These are phyloP conservation scores for Trilocha varians DNA, from an alignment of 2,888 invertebrate species.

Conservation along the genomic window DNA sequence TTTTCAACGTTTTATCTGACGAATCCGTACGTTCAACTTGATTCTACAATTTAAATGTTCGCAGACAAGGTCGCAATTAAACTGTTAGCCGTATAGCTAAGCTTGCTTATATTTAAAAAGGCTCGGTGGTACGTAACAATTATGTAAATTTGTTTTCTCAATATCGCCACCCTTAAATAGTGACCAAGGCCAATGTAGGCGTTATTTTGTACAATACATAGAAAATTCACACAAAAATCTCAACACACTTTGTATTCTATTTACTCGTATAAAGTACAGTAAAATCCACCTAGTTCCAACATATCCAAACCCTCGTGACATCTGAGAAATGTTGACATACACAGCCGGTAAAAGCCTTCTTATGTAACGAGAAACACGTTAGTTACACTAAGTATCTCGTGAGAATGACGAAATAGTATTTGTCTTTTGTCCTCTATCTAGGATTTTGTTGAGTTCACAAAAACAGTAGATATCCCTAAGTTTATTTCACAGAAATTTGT, in stretches of 20 bases:
- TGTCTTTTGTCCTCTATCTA: too few species aligned
- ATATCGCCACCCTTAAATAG: too few species aligned
- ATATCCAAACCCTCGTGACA: not conserved
- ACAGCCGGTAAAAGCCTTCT: constrained; percentile 10
- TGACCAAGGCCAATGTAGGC: too few species aligned
- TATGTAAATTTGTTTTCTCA: too few species aligned
- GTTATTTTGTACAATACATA: too few species aligned
- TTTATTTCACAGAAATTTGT: too few species aligned
- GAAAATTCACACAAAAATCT: too few species aligned
- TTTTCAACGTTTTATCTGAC: constrained; percentile 36
- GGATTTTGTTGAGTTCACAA: too few species aligned
- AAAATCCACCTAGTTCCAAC: not conserved
- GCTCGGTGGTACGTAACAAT: too few species aligned
- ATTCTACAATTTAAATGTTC: constrained; percentile 21
- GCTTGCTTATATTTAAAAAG: not conserved
- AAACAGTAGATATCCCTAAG: too few species aligned
- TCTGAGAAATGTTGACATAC: constrained; percentile 3
- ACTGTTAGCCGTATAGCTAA: not conserved
- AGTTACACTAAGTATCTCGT: not conserved
- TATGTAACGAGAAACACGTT: constrained; percentile 8
- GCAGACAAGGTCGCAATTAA: constrained; percentile 4
- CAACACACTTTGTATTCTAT: too few species aligned
- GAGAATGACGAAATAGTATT: not conserved
- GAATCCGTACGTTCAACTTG: constrained; percentile 52
- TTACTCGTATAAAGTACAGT: not conserved